Evolutionary conservation across 1,140 invertebrate species (phyloP).

Genomic region (Solenopsis invicta): DNA sequence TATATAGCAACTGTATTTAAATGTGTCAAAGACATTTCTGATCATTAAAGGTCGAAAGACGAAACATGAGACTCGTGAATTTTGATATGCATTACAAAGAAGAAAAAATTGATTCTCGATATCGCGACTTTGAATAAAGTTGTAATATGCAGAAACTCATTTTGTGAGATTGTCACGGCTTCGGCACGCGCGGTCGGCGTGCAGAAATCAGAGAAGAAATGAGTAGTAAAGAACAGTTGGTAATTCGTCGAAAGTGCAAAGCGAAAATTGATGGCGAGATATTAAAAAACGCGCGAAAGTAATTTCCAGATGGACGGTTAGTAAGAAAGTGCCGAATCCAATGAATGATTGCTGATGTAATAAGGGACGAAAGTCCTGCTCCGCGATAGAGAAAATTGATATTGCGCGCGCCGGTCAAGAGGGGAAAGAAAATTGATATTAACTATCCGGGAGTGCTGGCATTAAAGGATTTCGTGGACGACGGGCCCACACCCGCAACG

Average conservation of each 20-base stretch:
- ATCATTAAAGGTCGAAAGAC: neutral
- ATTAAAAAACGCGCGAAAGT: conserved; percentile 39
- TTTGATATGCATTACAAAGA: neutral
- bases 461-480: conserved; percentile 54
- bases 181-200: neutral
- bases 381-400: conserved; percentile 48
- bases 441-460: conserved; percentile 38
- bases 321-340: conserved; percentile 36
- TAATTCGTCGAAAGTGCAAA: conserved; percentile 11
- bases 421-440: conserved; percentile 60
- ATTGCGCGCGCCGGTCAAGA: conserved; percentile 43
- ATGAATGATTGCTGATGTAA: conserved; percentile 59
- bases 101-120: neutral
- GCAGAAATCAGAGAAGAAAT: neutral
- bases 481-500: conserved; percentile 3
- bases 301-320: conserved; percentile 9
- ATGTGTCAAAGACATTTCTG: neutral
- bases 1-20: neutral
- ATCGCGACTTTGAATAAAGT: neutral
- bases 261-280: conserved; percentile 7
- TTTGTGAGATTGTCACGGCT: neutral
- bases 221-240: neutral
- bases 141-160: conserved; percentile 17
- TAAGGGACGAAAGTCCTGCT: conserved; percentile 27
- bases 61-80: neutral